Conservation (phyloP, 1,140 invertebrate species). For the Zaprionus tsacasi region DNA sequence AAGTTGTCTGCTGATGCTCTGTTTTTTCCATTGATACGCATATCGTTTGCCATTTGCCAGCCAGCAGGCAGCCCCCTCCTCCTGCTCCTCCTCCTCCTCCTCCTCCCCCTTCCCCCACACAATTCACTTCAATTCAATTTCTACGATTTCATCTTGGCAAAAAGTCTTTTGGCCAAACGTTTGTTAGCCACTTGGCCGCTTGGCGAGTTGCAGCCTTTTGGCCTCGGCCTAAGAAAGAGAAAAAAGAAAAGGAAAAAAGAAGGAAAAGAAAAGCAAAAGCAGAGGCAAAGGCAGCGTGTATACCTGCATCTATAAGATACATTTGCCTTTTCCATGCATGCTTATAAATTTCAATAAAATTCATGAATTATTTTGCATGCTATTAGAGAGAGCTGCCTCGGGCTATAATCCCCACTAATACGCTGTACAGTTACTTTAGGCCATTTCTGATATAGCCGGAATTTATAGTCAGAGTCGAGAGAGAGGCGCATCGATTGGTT, state of each 20-base stretch:
- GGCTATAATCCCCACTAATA: conserved; percentile 62
- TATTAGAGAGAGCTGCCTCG: conserved; percentile 20
- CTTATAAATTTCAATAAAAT: conserved; percentile 80
- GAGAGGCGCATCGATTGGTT: conserved; percentile 41
- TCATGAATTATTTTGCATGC: conserved; percentile 75
- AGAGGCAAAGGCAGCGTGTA: neutral
- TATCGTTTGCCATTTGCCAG: conserved; percentile 69
- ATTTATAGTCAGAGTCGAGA: conserved; percentile 45
- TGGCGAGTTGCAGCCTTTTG: conserved; percentile 36
- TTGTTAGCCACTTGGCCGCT: conserved; percentile 52
- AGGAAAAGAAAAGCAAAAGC: neutral
- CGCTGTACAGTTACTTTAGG: conserved; percentile 47
- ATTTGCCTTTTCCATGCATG: conserved; percentile 34
- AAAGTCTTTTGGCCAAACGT: conserved; percentile 52
- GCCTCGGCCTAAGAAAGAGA: conserved; percentile 9
- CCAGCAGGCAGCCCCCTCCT: neutral
- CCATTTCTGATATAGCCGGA: conserved; percentile 30
- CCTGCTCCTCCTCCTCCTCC: neutral
- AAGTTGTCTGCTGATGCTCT: conserved; percentile 63
- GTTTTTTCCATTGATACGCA: conserved; percentile 72
- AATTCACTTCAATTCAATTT: conserved; percentile 76
- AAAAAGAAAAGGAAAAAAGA: neutral
- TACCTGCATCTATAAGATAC: conserved; percentile 41
- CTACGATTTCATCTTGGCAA: conserved; percentile 75
- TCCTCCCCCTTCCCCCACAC: conserved; percentile 23